Percentiles rank a stretch among this genome's conserved stretches.
Conservation (phyloP, 2,888 invertebrate species). For the Drosophila kuntzei region DNA sequence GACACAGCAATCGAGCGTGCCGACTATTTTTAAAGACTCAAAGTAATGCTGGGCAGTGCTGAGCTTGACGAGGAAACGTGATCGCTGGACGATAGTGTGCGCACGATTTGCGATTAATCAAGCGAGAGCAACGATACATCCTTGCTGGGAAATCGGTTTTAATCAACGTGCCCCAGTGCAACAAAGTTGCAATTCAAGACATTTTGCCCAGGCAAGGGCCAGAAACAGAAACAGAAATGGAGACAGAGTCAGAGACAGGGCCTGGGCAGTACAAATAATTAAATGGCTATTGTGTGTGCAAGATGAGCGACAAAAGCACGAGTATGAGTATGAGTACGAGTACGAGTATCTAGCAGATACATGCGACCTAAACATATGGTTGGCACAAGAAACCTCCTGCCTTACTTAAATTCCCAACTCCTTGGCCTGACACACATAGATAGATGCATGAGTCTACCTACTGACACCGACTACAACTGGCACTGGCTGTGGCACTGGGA, state of each 20-base stretch:
- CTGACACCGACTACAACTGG: slow-evolving; percentile 68
- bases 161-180: slow-evolving; percentile 50
- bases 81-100: slow-evolving; percentile 72
- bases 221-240: slow-evolving; percentile 1
- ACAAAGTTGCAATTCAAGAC: slow-evolving; percentile 48
- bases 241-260: not conserved
- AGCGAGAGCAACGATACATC: slow-evolving; percentile 58
- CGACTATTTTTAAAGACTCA: slow-evolving; percentile 53
- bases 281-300: slow-evolving; percentile 68
- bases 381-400: slow-evolving; percentile 85
- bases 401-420: slow-evolving; percentile 84
- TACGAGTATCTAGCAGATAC: slow-evolving; percentile 54
- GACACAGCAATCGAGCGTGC: slow-evolving; percentile 35
- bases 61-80: slow-evolving; percentile 67
- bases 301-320: slow-evolving; percentile 36
- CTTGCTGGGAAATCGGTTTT: slow-evolving; percentile 75
- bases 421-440: slow-evolving; percentile 80
- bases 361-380: slow-evolving; percentile 68
- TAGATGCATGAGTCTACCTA: slow-evolving; percentile 66
- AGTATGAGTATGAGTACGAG: slow-evolving; percentile 2
- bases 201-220: too few species aligned
- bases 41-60: slow-evolving; percentile 28
- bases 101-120: slow-evolving; percentile 81
- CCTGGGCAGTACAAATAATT: slow-evolving; percentile 63
- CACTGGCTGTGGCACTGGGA: slow-evolving; percentile 2